Evolutionary conservation across 2,888 invertebrate genomes (phyloP).

Genomic region (Tupiocoris notatus): DNA sequence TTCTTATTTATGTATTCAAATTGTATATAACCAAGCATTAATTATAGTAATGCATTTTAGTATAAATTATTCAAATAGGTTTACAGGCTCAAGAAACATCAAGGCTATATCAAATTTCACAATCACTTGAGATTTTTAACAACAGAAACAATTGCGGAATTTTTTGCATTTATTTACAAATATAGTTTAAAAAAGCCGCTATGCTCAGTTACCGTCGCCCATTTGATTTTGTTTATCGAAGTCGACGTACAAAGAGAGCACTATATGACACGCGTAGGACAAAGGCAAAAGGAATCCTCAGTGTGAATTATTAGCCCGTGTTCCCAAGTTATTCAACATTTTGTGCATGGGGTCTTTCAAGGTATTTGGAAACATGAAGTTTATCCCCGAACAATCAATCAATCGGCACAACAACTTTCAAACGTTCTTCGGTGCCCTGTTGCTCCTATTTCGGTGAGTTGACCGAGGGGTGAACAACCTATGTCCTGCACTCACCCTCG

Average conservation of each 20-base stretch:
- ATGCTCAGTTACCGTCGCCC: too few relatives aligned
- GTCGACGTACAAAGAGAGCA: not conserved
- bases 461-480: slow-evolving; percentile 40
- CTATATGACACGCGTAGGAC: not conserved
- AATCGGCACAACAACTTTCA: slow-evolving; percentile 96
- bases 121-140: too few relatives aligned
- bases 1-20: too few relatives aligned
- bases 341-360: slow-evolving; percentile 56
- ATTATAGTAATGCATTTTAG: too few relatives aligned
- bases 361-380: slow-evolving; percentile 91
- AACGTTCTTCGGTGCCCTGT: slow-evolving; percentile 85
- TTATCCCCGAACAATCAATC: slow-evolving; percentile 80
- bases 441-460: slow-evolving; percentile 89
- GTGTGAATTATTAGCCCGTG: not conserved
- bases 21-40: too few relatives aligned
- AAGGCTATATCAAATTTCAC: too few relatives aligned
- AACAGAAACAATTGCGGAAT: too few relatives aligned
- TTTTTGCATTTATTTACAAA: too few relatives aligned
- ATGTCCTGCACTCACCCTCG: slow-evolving; percentile 28
- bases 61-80: too few relatives aligned
- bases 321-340: slow-evolving; percentile 40
- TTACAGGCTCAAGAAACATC: too few relatives aligned
- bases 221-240: too few relatives aligned
- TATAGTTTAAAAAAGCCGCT: too few relatives aligned
- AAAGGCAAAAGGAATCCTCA: not conserved